These are phyloP conservation scores for Oscheius sp. DNA, from an alignment of 2,888 invertebrate genomes.

Conservation along the genomic window DNA sequence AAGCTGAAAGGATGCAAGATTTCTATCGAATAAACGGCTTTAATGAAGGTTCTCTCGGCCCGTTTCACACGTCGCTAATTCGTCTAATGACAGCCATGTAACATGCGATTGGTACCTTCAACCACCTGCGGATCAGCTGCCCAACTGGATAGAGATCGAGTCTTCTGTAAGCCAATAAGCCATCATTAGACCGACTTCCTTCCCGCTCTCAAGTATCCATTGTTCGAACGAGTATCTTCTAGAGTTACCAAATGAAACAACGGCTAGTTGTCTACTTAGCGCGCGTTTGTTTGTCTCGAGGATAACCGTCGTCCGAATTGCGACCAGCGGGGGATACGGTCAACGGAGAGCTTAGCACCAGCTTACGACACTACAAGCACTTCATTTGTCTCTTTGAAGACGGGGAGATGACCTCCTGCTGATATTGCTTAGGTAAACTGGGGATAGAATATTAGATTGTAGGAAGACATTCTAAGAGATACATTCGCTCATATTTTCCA, in stretches of 20 bases:
- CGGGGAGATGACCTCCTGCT: background rate
- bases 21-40: slow-evolving; percentile 20
- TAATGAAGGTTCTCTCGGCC: slow-evolving; percentile 4
- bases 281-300: slow-evolving; percentile 18
- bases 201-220: slow-evolving; percentile 1
- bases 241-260: slow-evolving; percentile 32
- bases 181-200: slow-evolving; percentile 5
- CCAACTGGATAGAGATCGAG: too few relatives aligned
- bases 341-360: slow-evolving; percentile 28
- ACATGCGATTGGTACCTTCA: slow-evolving; percentile 25
- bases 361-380: slow-evolving; percentile 14
- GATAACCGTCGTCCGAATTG: slow-evolving; percentile 23
- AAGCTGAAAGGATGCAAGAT: slow-evolving; percentile 17
- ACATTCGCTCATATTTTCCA: too few relatives aligned
- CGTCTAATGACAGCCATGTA: slow-evolving; percentile 27
- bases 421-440: too few relatives aligned
- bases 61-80: slow-evolving; percentile 26
- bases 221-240: slow-evolving; percentile 22
- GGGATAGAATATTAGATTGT: too few relatives aligned
- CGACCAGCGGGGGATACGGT: slow-evolving; percentile 19
- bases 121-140: slow-evolving; percentile 12
- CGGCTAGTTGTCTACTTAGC: slow-evolving; percentile 31
- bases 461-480: too few relatives aligned
- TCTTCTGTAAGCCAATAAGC: background rate
- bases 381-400: background rate